A percentile compares a stretch with the other conserved stretches of the same genome.
Evolutionary conservation across 2,113 vertebrate genomes (phyloP).

Genomic region (Ciconia stormi): DNA sequence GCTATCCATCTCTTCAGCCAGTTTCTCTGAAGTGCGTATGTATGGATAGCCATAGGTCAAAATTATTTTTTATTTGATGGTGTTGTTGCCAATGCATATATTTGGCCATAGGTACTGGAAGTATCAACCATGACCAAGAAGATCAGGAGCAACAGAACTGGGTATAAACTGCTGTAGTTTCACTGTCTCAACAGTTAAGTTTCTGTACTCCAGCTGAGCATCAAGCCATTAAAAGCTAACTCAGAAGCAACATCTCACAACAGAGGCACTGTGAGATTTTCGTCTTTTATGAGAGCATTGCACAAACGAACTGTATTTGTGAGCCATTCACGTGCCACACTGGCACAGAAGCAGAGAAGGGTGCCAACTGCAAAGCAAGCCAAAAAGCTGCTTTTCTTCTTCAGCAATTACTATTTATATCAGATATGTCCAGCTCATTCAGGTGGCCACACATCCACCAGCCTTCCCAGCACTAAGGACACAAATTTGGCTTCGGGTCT

Average conservation of each 20-base stretch:
- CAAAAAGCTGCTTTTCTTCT: neutral
- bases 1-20: neutral
- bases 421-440: neutral
- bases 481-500: neutral
- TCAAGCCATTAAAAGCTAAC: neutral
- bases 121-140: neutral
- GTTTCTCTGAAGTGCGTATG: neutral
- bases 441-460: neutral
- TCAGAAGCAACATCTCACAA: neutral
- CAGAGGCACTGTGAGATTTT: neutral
- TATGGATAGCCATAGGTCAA: neutral
- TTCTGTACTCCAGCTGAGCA: neutral
- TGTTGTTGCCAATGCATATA: neutral
- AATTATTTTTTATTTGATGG: neutral
- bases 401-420: neutral
- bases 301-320: rapidly evolving
- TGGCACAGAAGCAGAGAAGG: neutral
- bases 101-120: neutral
- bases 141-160: neutral
- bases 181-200: neutral
- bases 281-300: neutral
- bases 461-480: neutral
- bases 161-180: neutral
- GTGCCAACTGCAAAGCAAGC: neutral
- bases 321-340: rapidly evolving